A percentile compares a stretch with the other conserved stretches of the same genome.
phyloP scores from a whole-genome alignment of 2,797 vertebrate genomes.

The Carduelis carduelis region DNA sequence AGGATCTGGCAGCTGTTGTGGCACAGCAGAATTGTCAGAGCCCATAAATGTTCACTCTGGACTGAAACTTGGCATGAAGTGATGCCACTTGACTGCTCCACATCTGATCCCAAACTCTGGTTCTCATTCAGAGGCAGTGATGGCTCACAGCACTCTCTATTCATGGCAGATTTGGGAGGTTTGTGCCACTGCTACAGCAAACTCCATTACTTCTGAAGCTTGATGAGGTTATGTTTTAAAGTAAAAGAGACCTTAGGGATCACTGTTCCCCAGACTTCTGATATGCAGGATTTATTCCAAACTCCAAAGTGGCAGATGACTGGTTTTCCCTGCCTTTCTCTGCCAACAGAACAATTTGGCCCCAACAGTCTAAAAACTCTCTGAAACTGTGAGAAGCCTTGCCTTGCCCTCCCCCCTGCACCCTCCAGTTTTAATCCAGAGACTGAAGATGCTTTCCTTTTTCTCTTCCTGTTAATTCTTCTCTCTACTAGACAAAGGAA shows the following conservation, averaged over 20 bases:
- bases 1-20: constrained; percentile 1
- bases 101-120: not conserved
- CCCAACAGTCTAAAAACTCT: not conserved
- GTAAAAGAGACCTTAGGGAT: not conserved
- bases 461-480: not conserved
- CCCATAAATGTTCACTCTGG: not conserved
- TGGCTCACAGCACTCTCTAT: not conserved
- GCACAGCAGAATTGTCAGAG: constrained; percentile 19
- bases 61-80: constrained; percentile 23
- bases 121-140: constrained; percentile 3
- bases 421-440: not conserved
- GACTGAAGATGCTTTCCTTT: not conserved
- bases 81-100: not conserved
- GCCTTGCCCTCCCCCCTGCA: not conserved
- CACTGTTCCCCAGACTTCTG: not conserved
- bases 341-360: not conserved
- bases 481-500: not conserved
- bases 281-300: not conserved
- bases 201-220: not conserved
- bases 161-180: not conserved
- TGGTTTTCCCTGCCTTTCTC: not conserved
- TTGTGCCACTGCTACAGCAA: constrained; percentile 6
- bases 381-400: not conserved
- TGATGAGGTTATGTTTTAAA: not conserved
- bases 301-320: not conserved